These are phyloP conservation scores for Cygnus buccinator DNA, from an alignment of 2,113 vertebrate genomes.

Conservation along the genomic window DNA sequence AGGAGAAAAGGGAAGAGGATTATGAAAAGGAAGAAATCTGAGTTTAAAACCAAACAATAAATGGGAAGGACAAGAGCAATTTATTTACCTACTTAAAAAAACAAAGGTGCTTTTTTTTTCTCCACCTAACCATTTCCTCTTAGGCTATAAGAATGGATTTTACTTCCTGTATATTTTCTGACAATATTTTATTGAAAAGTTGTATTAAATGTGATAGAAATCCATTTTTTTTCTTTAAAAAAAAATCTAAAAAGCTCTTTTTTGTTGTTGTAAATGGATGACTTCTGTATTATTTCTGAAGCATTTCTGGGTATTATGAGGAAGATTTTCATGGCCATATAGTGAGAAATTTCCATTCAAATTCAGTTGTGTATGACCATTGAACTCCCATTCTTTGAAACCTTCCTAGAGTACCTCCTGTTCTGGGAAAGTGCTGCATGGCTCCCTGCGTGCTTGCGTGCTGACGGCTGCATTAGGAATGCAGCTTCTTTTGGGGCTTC, in stretches of 20 bases:
- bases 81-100: too few species aligned
- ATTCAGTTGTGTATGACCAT: background rate
- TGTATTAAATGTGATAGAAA: background rate
- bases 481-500: background rate
- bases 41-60: background rate
- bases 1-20: background rate
- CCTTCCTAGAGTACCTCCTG: background rate
- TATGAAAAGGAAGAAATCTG: background rate
- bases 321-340: background rate
- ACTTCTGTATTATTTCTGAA: background rate
- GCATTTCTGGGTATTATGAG: background rate
- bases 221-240: background rate
- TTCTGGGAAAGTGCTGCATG: background rate
- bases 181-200: background rate
- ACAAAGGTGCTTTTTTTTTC: background rate
- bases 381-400: background rate
- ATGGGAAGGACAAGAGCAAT: background rate
- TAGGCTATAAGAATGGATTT: background rate
- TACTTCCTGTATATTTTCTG: too few species aligned
- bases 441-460: background rate
- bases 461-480: background rate
- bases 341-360: background rate
- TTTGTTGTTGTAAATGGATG: background rate
- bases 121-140: background rate
- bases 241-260: too few species aligned